phyloP scores from a whole-genome alignment of 2,888 invertebrate species.

The Ernsta delagoae region DNA sequence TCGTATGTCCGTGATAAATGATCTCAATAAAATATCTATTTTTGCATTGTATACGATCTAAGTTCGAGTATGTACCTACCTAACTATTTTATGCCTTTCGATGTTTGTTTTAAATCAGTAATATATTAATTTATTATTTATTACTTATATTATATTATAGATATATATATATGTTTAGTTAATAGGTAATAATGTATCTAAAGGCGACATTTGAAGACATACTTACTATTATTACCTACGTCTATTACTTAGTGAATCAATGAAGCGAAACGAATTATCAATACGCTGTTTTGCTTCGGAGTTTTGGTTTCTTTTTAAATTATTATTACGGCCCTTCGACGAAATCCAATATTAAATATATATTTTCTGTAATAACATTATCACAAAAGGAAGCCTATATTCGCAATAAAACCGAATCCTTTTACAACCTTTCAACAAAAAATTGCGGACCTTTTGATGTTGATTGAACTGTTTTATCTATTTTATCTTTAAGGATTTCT shows the following conservation, averaged over 20 bases:
- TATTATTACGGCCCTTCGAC: not conserved
- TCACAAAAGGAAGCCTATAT: constrained; percentile 13
- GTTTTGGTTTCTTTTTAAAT: not conserved
- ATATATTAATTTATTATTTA: too few species aligned
- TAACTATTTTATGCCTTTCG: too few species aligned
- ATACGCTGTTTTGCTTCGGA: too few species aligned
- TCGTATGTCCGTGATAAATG: constrained; percentile 27
- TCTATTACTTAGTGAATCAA: too few species aligned
- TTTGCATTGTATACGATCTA: not conserved
- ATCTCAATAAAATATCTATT: constrained; percentile 21
- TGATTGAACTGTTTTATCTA: constrained; percentile 2
- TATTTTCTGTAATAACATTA: constrained; percentile 9
- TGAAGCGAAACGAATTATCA: too few species aligned
- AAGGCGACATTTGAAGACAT: too few species aligned
- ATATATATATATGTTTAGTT: too few species aligned
- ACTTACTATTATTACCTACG: too few species aligned
- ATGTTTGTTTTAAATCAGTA: too few species aligned
- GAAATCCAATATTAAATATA: constrained; percentile 16
- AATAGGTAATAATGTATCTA: too few species aligned
- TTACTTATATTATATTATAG: too few species aligned
- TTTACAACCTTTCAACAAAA: constrained; percentile 27
- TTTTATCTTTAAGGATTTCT: not conserved
- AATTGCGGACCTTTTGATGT: constrained; percentile 14
- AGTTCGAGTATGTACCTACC: too few species aligned
- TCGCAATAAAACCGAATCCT: constrained; percentile 24